A percentile compares a stretch with the other conserved stretches of the same genome.
Evolutionary conservation across 2,113 vertebrate species (phyloP).

Genomic region (Scomber colias): DNA sequence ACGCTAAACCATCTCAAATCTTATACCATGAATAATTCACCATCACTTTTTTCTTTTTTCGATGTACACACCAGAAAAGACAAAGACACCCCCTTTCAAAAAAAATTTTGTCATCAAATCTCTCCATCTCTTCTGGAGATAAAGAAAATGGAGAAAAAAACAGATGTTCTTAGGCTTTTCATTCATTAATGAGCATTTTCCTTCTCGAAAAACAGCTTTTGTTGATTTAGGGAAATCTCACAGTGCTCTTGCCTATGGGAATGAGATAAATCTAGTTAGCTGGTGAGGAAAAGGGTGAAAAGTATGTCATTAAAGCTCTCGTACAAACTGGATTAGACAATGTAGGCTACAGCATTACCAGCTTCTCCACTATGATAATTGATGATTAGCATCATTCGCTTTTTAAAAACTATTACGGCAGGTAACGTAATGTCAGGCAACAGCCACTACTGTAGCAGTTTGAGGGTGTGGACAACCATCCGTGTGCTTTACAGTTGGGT

Average conservation of each 20-base stretch:
- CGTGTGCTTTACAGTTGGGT: constrained; percentile 45
- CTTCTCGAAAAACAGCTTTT: constrained; percentile 72
- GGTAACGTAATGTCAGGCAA: background rate
- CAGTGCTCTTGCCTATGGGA: constrained; percentile 65
- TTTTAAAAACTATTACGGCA: constrained; percentile 31
- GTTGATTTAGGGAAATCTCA: constrained; percentile 74
- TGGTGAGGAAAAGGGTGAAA: constrained; percentile 64
- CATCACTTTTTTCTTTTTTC: constrained; percentile 42
- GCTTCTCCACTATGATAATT: constrained; percentile 47
- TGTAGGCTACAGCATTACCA: constrained; percentile 32
- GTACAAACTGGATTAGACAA: constrained; percentile 74
- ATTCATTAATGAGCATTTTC: constrained; percentile 77
- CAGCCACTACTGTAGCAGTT: background rate
- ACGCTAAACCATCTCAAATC: constrained; percentile 76
- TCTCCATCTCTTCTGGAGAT: constrained; percentile 71
- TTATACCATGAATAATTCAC: constrained; percentile 82
- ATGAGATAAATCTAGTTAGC: constrained; percentile 69
- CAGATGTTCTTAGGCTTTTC: constrained; percentile 69
- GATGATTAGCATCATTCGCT: constrained; percentile 54
- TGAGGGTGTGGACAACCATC: constrained; percentile 37
- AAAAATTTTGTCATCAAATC: constrained; percentile 70
- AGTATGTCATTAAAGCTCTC: constrained; percentile 73
- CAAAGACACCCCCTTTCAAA: constrained; percentile 34
- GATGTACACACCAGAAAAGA: constrained; percentile 64
- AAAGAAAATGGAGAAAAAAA: constrained; percentile 42